A percentile compares a stretch with the other conserved stretches of the same genome.
Conservation (phyloP, 1,140 invertebrate species). For the Hypothenemus hampei region DNA sequence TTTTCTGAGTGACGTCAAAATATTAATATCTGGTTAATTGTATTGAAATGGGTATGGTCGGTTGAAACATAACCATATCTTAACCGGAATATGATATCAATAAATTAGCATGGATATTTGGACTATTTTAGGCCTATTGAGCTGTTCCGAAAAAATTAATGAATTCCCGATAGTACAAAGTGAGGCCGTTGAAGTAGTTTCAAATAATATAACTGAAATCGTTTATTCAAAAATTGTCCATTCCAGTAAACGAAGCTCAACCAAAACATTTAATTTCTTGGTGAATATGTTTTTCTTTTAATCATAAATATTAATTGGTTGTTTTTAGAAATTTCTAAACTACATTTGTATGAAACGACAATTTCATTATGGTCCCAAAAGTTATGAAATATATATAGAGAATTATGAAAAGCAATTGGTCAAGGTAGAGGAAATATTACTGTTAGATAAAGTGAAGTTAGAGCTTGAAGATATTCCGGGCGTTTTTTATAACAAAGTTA, state of each 20-base stretch:
- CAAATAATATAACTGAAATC: constrained; percentile 25
- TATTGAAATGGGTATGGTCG: too few species aligned
- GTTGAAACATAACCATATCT: too few species aligned
- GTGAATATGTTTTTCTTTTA: constrained; percentile 9
- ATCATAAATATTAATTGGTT: neutral
- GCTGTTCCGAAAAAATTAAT: too few species aligned
- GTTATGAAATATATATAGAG: constrained; percentile 4
- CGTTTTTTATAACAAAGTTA: constrained; percentile 6
- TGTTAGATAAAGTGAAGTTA: constrained; percentile 5
- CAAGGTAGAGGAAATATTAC: neutral
- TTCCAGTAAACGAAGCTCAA: constrained; percentile 13
- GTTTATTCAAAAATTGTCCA: constrained; percentile 27
- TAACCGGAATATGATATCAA: too few species aligned
- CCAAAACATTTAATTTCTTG: constrained; percentile 23
- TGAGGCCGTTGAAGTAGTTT: constrained; percentile 17
- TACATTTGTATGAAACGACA: constrained; percentile 4
- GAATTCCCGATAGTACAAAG: constrained; percentile 23
- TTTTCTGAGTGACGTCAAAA: too few species aligned
- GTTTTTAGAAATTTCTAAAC: constrained; percentile 28
- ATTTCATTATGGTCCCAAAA: constrained; percentile 5
- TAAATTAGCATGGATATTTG: too few species aligned
- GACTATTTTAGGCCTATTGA: too few species aligned
- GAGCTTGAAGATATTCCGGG: constrained; percentile 7
- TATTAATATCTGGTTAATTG: too few species aligned
- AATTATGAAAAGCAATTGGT: neutral